A percentile compares a stretch with the other conserved stretches of the same genome.
Conservation (phyloP, 2,888 invertebrate species). For the Carterocephalus palaemon region DNA sequence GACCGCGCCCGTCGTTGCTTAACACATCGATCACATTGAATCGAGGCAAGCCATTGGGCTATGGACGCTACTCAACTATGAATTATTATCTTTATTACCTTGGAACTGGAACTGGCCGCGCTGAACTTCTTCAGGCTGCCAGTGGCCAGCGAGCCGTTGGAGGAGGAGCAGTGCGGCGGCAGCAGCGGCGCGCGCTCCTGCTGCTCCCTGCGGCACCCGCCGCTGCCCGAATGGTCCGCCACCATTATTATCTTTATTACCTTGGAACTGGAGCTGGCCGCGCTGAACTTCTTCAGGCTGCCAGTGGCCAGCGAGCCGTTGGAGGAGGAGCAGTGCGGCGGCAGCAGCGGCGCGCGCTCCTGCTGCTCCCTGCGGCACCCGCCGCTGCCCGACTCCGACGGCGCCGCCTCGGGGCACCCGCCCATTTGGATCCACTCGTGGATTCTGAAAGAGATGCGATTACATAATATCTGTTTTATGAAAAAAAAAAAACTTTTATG, state of each 20-base stretch:
- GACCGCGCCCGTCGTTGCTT: no score
- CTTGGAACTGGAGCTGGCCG: constrained; percentile 56
- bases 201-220: no score
- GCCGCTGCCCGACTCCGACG: constrained; percentile 53
- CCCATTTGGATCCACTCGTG: constrained; percentile 67
- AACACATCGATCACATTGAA: no score
- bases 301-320: constrained; percentile 68
- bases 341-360: constrained; percentile 65
- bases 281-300: constrained; percentile 63
- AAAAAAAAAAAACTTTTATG: no score
- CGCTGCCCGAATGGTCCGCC: no score
- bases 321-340: constrained; percentile 68
- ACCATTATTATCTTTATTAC: no score
- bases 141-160: constrained; percentile 67
- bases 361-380: constrained; percentile 59
- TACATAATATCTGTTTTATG: no score
- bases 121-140: constrained; percentile 66
- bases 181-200: constrained; percentile 65
- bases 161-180: constrained; percentile 69
- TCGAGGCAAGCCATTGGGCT: no score
- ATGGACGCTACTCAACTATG: no score
- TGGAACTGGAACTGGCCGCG: constrained; percentile 55
- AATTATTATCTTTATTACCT: no score
- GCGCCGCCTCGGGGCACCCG: constrained; percentile 58
- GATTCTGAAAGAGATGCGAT: constrained; percentile 42